Percentiles rank a stretch among this genome's conserved stretches.
phyloP scores from a whole-genome alignment of 2,113 vertebrate genomes.

The Nicator chloris region DNA sequence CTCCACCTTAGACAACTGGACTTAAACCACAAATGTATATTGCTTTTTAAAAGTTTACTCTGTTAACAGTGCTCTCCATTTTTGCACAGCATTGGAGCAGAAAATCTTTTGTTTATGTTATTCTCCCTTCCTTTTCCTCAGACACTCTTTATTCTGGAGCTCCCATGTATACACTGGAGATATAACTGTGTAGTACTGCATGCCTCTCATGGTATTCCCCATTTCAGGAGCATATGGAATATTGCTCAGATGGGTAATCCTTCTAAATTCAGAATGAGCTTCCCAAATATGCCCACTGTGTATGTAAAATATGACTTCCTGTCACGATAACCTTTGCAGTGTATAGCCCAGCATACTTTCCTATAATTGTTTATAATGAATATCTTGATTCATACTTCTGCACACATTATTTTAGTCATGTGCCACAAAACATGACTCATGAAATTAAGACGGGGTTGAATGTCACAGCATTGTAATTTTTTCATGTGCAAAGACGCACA shows the following conservation, averaged over 20 bases:
- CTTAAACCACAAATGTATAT: not conserved
- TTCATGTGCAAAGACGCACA: not conserved
- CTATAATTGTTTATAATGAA: constrained; percentile 41
- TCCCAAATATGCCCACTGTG: constrained; percentile 32
- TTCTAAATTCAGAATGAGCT: constrained; percentile 20
- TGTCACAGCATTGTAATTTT: not conserved
- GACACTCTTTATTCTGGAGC: not conserved
- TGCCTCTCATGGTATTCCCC: not conserved
- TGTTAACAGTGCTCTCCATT: not conserved
- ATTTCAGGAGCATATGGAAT: not conserved
- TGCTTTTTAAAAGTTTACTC: not conserved
- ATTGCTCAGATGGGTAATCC: constrained; percentile 21
- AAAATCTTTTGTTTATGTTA: not conserved
- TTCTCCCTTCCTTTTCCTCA: not conserved
- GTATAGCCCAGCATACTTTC: constrained; percentile 35
- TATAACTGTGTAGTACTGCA: not conserved
- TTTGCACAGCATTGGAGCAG: not conserved
- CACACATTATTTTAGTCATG: not conserved
- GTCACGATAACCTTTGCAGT: constrained; percentile 41
- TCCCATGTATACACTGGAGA: not conserved
- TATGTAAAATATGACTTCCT: constrained; percentile 53
- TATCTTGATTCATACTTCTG: constrained; percentile 40
- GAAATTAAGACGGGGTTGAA: not conserved
- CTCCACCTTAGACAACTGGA: not conserved
- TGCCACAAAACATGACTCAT: constrained; percentile 11